Conservation (phyloP, 2,888 invertebrate species). For the Nomada ferruginata region DNA sequence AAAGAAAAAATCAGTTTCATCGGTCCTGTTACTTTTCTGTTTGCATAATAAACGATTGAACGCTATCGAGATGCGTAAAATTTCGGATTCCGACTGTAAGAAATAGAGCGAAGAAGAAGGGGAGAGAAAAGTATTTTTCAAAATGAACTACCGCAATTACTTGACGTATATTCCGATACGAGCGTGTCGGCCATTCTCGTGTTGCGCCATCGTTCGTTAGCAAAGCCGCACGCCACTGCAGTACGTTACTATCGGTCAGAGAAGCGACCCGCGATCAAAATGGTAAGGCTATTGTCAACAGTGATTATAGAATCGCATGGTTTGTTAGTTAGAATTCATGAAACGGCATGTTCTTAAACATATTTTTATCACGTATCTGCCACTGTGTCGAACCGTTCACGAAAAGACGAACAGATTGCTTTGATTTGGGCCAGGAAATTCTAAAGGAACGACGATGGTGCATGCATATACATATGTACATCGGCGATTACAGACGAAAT, state of each 20-base stretch:
- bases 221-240: no score
- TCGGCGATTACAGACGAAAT: not conserved
- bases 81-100: not conserved
- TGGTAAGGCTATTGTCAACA: no score
- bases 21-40: not conserved
- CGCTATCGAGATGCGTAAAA: not conserved
- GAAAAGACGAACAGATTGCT: no score
- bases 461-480: not conserved
- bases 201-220: conserved; percentile 55
- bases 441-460: not conserved
- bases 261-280: not conserved
- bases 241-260: conserved; percentile 47
- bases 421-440: no score
- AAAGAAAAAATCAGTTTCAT: not conserved
- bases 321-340: no score
- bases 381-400: no score
- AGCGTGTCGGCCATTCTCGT: conserved; percentile 47
- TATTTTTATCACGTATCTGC: no score
- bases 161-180: conserved; percentile 60
- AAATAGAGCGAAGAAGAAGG: not conserved
- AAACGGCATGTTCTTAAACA: no score
- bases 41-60: not conserved
- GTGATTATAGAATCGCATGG: no score
- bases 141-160: not conserved
- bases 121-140: conserved; percentile 10